Evolutionary conservation across 2,888 invertebrate species (phyloP).

Genomic region (Crioceris asparagi): DNA sequence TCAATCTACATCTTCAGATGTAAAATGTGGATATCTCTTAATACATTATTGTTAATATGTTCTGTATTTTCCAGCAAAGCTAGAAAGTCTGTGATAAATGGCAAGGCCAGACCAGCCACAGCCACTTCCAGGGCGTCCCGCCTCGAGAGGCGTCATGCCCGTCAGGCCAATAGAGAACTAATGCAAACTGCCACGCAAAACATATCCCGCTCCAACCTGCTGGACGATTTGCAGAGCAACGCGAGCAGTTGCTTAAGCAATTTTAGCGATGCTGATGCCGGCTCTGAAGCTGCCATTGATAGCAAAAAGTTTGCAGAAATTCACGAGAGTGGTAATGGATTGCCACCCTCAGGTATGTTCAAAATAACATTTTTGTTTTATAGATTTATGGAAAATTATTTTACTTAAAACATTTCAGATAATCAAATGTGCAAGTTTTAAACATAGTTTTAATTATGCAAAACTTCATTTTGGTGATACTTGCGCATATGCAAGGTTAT

Average conservation of each 20-base stretch:
- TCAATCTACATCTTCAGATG: too few species aligned
- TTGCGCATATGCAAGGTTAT: too few species aligned
- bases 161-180: conserved; percentile 33
- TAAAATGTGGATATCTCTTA: too few species aligned
- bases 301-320: conserved; percentile 37
- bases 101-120: conserved; percentile 18
- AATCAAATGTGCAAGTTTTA: too few species aligned
- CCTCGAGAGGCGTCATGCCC: conserved; percentile 35
- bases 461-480: too few species aligned
- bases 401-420: too few species aligned
- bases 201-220: conserved; percentile 33
- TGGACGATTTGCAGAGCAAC: conserved; percentile 39
- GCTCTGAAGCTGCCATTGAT: conserved; percentile 36
- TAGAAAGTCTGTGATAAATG: conserved; percentile 25
- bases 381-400: too few species aligned
- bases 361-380: background rate
- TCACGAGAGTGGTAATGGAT: conserved; percentile 35
- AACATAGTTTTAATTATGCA: too few species aligned
- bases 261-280: conserved; percentile 36
- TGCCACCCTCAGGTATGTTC: conserved; percentile 8
- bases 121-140: conserved; percentile 32
- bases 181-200: conserved; percentile 32
- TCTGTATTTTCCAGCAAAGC: too few species aligned
- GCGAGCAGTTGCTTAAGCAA: conserved; percentile 42
- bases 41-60: too few species aligned